Evolutionary conservation across 2,797 vertebrate genomes (phyloP), one percentile per base, ranked within the genome.

Genomic region (Leptatherina wallacei): DNA sequence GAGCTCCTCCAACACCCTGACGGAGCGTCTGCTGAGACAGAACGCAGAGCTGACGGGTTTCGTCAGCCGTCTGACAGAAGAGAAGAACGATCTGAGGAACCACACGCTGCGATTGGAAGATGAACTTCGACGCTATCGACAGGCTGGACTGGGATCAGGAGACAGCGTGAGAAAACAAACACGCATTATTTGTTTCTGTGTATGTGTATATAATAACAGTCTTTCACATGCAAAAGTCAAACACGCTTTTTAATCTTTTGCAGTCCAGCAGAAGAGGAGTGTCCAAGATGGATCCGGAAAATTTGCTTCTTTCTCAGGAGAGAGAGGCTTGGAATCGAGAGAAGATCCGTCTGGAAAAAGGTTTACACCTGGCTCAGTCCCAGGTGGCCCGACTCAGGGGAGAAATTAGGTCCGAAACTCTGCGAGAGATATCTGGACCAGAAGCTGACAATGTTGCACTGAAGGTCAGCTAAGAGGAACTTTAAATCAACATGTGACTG

Each of bases 71-170:
- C 92, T 99, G 85, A 98, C 96, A 0, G 96, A 98, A 67, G 98
- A 99, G 86, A 99, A 99, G 94, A 99, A 97, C 56, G 96, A 97
- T 63, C 93, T 98, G 80, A 94, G 97, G 66, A 98, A 97, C 69
- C 93, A 94, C 52, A 78, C 95, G 36, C 93, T 97, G 68, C 95
- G 94, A 36, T 84, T 99, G 83, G 96, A 99, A 83, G 96, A 97
- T 52, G 96, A 98, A 74, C 90, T 97, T n/a, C 89, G 95, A 11
- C 93, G 91, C 75, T 90, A 93, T 61, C 92, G 92, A 32, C 94
- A 94, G 52, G 89, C 89, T 47, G 92, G 92, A 55, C 65, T 84
- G 30, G 90, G 86, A 55, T 92, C 82, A 8, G 80, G 56, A 16
- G 86, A 90, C 52, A 57, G 71, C 6, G 94, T 95, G 66, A 75